phyloP scores from a whole-genome alignment of 2,113 vertebrate species.

The Halcyon malimbica region DNA sequence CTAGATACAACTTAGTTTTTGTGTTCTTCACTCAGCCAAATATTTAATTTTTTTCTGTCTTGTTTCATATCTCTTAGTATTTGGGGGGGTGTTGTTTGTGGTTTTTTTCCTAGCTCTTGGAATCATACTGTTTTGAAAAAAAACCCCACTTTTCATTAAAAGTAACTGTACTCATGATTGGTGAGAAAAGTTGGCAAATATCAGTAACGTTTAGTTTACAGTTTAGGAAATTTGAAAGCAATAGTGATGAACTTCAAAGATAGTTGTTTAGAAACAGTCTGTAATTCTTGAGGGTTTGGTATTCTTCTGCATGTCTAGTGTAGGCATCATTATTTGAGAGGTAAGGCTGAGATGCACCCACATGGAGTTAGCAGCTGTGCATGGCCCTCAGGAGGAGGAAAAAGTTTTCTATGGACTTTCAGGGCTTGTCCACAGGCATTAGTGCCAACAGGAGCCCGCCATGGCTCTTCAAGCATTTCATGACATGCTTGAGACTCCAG shows the following conservation, averaged over 20 bases:
- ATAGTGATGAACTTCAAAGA: not conserved
- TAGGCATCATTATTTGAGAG: not conserved
- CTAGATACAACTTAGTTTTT: not conserved
- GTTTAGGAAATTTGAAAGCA: not conserved
- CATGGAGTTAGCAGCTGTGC: rapidly evolving
- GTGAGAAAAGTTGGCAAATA: not conserved
- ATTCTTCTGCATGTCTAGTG: not conserved
- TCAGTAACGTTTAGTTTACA: not conserved
- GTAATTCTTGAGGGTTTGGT: not conserved
- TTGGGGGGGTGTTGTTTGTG: rapidly evolving
- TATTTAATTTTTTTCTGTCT: not conserved
- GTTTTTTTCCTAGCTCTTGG: not conserved
- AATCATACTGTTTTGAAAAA: not conserved
- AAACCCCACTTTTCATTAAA: not conserved
- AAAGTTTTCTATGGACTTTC: not conserved
- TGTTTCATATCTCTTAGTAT: not conserved
- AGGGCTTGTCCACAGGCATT: not conserved
- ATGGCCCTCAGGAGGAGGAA: not conserved
- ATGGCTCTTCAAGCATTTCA: not conserved
- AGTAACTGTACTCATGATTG: not conserved
- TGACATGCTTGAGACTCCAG: not conserved
- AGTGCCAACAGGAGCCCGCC: not conserved
- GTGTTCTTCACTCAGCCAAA: not conserved
- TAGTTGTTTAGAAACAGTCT: not conserved
- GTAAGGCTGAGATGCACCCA: not conserved